Evolutionary conservation across 2,888 invertebrate species (phyloP).

Genomic region (Panorpa germanica): DNA sequence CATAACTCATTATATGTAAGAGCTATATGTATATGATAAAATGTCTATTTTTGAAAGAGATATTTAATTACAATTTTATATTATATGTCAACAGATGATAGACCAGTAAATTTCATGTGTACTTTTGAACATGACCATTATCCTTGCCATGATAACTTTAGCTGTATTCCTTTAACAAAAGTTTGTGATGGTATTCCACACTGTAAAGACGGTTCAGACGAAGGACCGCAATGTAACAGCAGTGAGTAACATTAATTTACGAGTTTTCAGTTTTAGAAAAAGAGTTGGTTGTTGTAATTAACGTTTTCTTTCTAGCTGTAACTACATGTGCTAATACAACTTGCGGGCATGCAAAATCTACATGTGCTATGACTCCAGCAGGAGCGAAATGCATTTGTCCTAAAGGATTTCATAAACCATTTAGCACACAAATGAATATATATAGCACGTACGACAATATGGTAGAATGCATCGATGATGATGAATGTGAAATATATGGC

Average conservation of each 20-base stretch:
- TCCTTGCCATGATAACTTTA: conserved; percentile 29
- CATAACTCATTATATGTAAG: too few relatives aligned
- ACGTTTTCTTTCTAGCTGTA: conserved; percentile 7
- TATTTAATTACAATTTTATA: conserved; percentile 8
- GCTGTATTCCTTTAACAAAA: conserved; percentile 29
- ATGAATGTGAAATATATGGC: conserved; percentile 43
- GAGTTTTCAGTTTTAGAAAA: background rate
- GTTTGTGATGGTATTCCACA: conserved; percentile 34
- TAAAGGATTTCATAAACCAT: conserved; percentile 21
- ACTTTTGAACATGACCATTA: conserved; percentile 27
- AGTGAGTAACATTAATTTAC: conserved; percentile 8
- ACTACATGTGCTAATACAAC: conserved; percentile 16
- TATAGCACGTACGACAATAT: conserved; percentile 19
- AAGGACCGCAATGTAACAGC: conserved; percentile 25
- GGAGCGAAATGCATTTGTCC: conserved; percentile 39
- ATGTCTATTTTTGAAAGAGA: too few relatives aligned
- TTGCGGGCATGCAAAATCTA: conserved; percentile 22
- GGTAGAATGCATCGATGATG: conserved; percentile 32
- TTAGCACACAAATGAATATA: conserved; percentile 14
- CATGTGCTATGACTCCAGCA: conserved; percentile 25
- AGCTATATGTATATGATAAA: too few relatives aligned
- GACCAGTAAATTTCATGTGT: conserved; percentile 26
- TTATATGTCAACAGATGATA: conserved; percentile 18
- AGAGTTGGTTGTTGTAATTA: too few relatives aligned
- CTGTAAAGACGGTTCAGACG: conserved; percentile 44